Evolutionary conservation across 1,140 invertebrate genomes (phyloP).

Genomic region (Ladona fulva): DNA sequence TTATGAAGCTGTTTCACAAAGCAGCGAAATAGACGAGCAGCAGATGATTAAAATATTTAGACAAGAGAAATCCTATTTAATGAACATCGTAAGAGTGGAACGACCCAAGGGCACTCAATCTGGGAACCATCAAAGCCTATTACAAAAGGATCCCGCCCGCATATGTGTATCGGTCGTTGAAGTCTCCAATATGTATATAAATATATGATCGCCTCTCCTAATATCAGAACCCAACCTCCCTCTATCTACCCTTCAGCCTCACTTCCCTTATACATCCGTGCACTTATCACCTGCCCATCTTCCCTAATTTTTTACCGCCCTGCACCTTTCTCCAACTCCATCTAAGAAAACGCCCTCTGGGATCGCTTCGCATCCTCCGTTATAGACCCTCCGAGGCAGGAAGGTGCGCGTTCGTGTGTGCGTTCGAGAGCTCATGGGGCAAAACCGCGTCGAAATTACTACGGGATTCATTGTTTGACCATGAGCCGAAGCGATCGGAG

Average conservation of each 20-base stretch:
- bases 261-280: background rate
- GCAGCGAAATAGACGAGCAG: no score
- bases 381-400: background rate
- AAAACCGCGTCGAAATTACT: background rate
- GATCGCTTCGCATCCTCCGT: background rate
- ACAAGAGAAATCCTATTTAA: no score
- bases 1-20: no score
- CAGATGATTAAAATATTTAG: no score
- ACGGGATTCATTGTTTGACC: background rate
- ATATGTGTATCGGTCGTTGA: no score
- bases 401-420: background rate
- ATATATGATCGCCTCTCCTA: no score
- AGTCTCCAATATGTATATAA: no score
- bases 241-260: background rate
- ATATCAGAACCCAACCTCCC: background rate
- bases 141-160: no score
- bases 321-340: background rate
- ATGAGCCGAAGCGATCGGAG: background rate
- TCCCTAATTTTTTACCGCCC: background rate
- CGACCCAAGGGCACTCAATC: no score
- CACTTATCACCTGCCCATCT: background rate
- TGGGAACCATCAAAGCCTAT: no score
- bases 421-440: background rate
- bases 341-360: background rate
- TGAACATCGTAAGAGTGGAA: no score